Evolutionary conservation across 2,113 vertebrate species (phyloP), one percentile per base, ranked within the genome.

Genomic region (Mesocricetus auratus): DNA sequence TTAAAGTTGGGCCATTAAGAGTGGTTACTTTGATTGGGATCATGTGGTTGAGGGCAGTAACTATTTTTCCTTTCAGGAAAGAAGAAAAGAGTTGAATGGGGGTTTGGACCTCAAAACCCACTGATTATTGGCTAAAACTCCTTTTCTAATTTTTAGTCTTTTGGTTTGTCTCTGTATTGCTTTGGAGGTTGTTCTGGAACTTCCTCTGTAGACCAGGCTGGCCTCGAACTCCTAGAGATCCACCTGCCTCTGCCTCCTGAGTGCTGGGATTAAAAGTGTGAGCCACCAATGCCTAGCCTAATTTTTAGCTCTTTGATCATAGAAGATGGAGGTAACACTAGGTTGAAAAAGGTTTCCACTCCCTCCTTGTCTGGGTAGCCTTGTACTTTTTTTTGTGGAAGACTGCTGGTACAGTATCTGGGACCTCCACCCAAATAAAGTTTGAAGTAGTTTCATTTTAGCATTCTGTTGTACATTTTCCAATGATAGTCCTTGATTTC

Each of bases 401-500:
- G 82, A 53, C 36, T 26, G 81, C 39, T 26, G 75, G 73, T 85
- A 60, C 11, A 45, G 3, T 81, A 3, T 89, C 71, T 36, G 56
- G 15, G 2, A 2, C 24, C 36, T 92, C 77, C 24, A 39, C 31
- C 36, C 36, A 96, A n/a, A 83, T 47, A 11, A 21, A 5, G 0
- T 62, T 56, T 58, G 50, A 95, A 85, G 24, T 92, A 5, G n/a
- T 89, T 77, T 87, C 68, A 85, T 91, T 89, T 92, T 87, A 77
- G 94, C 7, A 77, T 19, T 56, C 10, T 15, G 0, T 77, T 82
- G 26, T 7, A 86, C 22, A 3, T 75, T 86, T 77, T 93, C 62
- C 31, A 93, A 39, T 39, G 71, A 62, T 12, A 26, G 47, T 81
- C 1, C 89, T 96, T 94, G 89, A 89, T 96, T 95, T 93, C 50